Base-by-base conservation (phyloP, 2,888 invertebrate genomes). In the Cataglyphis altisquamis region DNA sequence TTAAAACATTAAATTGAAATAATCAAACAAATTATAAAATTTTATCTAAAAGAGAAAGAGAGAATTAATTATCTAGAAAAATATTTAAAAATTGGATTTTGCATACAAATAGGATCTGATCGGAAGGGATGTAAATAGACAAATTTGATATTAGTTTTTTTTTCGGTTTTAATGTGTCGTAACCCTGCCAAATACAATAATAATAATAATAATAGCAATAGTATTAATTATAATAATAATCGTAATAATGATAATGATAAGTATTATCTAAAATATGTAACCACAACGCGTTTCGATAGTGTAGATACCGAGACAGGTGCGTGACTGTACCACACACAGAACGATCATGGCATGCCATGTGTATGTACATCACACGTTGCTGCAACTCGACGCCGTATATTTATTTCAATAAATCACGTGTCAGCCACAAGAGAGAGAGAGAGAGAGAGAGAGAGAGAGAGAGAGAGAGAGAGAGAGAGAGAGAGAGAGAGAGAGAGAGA, bases 181-280 rank as follows among this genome's bases (percentile, higher is more conserved):
- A 94, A 94, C 94, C 94, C 94, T 94, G 94, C 94, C 94, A 94
- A 94, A 94, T 94, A 94, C 94, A 94, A 93, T 91, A 92, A 90
- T 91, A 90, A 88, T 32, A 94, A 93, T 91, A 92, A 90, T 90
- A 91, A 86, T 90, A 91, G 84, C 70, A 85, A 73, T 89, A 90
- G 86, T 90, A 90, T 87, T 88, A 90, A 90, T 90, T 88, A 87
- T 90, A 91, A 90, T 90, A 90, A 90, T 84, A 91, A 91, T 90
- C 83, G 85, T 91, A 91, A 89, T 91, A 89, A 89, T 91, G 86
- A 90, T 91, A 91, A 90, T 90, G 89, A 91, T 91, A 90, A 80
- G 87, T 89, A 92, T 92, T 93, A 93, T 92, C 91, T 93, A 94
- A 94, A 93, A 93, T 94, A 94, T 92, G 90, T 90, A 93, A 94